Base-by-base conservation (phyloP, 2,113 vertebrate genomes). In the Vulpes ferrilata region DNA sequence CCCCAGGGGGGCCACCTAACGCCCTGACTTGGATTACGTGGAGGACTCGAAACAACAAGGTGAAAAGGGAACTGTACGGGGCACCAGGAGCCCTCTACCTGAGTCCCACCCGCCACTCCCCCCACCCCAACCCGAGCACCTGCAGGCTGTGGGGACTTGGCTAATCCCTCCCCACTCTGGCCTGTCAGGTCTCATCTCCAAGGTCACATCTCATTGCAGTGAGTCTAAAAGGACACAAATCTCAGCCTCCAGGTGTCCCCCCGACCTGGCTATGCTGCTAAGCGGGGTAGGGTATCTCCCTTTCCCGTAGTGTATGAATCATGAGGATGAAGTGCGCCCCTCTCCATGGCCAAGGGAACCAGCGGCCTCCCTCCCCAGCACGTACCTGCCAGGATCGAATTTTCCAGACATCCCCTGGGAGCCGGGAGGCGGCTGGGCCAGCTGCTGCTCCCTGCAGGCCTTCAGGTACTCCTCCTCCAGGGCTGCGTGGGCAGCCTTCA, bases 391-490 rank as follows among this genome's bases (percentile, higher is more conserved):
- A 0, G 99, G 98, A 96, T 99, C 99, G 17, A 99, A 99, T 3
- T 79, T 95, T 73, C 82, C 97, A 0, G 76, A 32, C 0, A 23
- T 22, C 12, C 89, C 94, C 0, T 19, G 55, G 3, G 96, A 96
- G 30, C 76, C 5, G 0, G 90, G 88, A 13, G 53, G 85, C 81
- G 98, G 98, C 94, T 98, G 99, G 60, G 97, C 71, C 25, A 69
- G 93, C 38, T 93, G 98, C 65, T 98, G 97, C 55, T 99, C 96
- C 59, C 98, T 99, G 69, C 98, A 98, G 1, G 98, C 98, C 55
- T 95, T 97, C 83, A 99, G 98, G 96, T 99, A 99, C 2, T 98
- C 98, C 48, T 88, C 98, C 89, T 99, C 99, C 78, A 99, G 98
- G 4, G 98, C 98, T 0, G 98, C 90, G 3, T 99, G 99, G 0